These are phyloP conservation scores for Muscicapa striata DNA, from an alignment of 2,797 vertebrate species.

Conservation along the genomic window DNA sequence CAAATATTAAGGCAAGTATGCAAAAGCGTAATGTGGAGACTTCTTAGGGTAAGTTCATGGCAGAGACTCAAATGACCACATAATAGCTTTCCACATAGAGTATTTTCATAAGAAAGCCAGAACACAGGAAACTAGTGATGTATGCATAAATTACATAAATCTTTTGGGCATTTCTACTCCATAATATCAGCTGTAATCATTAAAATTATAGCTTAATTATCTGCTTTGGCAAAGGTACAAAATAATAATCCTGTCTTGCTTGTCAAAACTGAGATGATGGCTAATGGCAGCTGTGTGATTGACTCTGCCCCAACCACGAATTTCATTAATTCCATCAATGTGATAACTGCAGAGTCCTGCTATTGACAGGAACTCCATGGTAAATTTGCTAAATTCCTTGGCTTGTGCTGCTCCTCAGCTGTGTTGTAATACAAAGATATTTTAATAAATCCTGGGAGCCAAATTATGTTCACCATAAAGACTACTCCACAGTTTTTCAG, in stretches of 20 bases:
- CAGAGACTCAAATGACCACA: not conserved
- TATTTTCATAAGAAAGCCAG: not conserved
- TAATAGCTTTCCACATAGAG: not conserved
- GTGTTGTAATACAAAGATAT: not conserved
- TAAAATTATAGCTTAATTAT: conserved; percentile 17
- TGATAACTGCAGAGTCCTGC: not conserved
- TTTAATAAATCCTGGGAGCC: not conserved
- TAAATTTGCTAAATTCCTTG: not conserved
- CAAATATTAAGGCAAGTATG: not conserved
- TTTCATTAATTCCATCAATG: not conserved
- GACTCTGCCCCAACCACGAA: not conserved
- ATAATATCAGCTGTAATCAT: not conserved
- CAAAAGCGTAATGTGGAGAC: not conserved
- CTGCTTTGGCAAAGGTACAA: not conserved
- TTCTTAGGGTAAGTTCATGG: fast-evolving
- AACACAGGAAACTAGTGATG: not conserved
- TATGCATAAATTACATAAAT: not conserved
- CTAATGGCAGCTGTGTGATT: not conserved
- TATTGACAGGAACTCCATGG: not conserved
- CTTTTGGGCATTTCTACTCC: not conserved
- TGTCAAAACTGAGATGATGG: conserved; percentile 6
- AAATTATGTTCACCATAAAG: not conserved
- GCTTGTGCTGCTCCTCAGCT: not conserved
- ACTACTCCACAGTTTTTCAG: not conserved
- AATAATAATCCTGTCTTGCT: not conserved